Percentiles rank a stretch among this genome's conserved stretches.
Conservation (phyloP, 2,888 invertebrate genomes). For the Melanchra persicariae region DNA sequence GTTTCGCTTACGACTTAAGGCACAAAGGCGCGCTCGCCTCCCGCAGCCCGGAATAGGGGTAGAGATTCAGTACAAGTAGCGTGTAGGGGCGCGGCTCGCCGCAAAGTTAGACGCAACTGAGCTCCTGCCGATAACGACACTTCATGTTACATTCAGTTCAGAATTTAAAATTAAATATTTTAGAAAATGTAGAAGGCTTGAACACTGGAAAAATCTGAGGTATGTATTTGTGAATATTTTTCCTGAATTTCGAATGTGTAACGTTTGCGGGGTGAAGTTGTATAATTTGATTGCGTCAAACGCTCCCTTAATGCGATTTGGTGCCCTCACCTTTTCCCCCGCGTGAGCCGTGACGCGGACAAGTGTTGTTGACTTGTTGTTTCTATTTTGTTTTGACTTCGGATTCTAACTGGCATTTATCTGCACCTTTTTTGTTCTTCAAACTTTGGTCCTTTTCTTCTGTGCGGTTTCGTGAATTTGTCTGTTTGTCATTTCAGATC, state of each 20-base stretch:
- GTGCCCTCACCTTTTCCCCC: constrained; percentile 76
- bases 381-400: constrained; percentile 84
- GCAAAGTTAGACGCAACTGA: constrained; percentile 90
- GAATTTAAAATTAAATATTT: constrained; percentile 75
- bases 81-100: constrained; percentile 91
- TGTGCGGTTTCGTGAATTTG: constrained; percentile 54
- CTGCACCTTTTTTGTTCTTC: constrained; percentile 59
- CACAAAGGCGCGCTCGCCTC: constrained; percentile 75
- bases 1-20: constrained; percentile 71
- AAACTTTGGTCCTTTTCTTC: constrained; percentile 56
- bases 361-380: constrained; percentile 88
- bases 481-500: constrained; percentile 76
- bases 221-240: constrained; percentile 72
- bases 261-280: constrained; percentile 65
- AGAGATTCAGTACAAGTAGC: constrained; percentile 91
- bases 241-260: constrained; percentile 46
- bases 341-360: constrained; percentile 78
- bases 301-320: constrained; percentile 81
- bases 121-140: constrained; percentile 87
- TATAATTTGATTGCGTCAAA: constrained; percentile 83
- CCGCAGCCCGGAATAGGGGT: constrained; percentile 90
- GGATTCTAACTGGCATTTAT: constrained; percentile 73
- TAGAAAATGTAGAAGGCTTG: constrained; percentile 40
- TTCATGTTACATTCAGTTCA: constrained; percentile 77
- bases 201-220: constrained; percentile 67